phyloP scores from a whole-genome alignment of 2,113 vertebrate genomes.

The Sander lucioperca region DNA sequence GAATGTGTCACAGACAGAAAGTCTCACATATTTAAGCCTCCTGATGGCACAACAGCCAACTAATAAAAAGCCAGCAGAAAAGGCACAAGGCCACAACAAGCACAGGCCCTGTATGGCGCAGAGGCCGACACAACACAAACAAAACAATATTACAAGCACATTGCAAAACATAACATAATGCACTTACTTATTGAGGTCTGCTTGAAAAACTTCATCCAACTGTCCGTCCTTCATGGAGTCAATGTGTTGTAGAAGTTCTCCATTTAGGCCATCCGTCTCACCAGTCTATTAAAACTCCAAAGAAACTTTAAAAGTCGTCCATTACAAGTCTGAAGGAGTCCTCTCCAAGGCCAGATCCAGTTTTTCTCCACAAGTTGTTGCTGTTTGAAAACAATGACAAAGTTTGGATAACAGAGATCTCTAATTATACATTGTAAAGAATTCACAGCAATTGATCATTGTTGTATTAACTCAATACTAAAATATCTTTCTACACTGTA shows the following conservation, averaged over 20 bases:
- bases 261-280: not conserved
- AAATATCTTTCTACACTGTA: not conserved
- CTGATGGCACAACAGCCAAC: not conserved
- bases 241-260: not conserved
- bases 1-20: not conserved
- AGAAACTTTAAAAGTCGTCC: not conserved
- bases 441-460: too few species aligned
- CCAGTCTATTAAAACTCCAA: not conserved
- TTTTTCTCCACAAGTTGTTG: not conserved
- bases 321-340: not conserved
- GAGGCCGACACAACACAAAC: not conserved
- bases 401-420: too few species aligned
- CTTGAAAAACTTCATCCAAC: not conserved
- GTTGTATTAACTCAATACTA: not conserved
- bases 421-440: not conserved
- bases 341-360: not conserved
- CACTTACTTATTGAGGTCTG: slow-evolving; percentile 16
- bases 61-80: not conserved
- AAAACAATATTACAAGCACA: not conserved
- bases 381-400: not conserved
- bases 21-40: not conserved
- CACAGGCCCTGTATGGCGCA: not conserved
- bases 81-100: not conserved
- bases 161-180: not conserved
- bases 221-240: not conserved